Base-by-base conservation (phyloP, 2,113 vertebrate genomes). In the Puntigrus tetrazona region DNA sequence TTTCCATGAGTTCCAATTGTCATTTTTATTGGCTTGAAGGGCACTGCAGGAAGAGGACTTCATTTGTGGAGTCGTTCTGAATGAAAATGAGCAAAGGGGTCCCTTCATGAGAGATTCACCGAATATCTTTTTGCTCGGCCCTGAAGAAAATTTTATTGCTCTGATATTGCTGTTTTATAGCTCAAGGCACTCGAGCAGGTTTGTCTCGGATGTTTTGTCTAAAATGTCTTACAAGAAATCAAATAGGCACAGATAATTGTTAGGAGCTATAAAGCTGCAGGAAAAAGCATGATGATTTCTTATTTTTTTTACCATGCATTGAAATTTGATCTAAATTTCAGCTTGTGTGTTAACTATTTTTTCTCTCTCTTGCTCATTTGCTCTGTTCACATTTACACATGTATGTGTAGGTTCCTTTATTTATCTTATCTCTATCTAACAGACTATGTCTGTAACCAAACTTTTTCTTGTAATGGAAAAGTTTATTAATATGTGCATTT, bases 71-170 rank as follows among this genome's bases (percentile, higher is more conserved):
- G 38, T 73, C 38, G n/a, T 43, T 73, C 38, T 45, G 38, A 45
- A 73, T 73, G 38, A 73, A 72, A 45, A 73, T 43, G 69, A 73
- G 69, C n/a, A 73, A 43, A 5, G n/a, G 9, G n/a, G 41, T 73
- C 38, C 38, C 69, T 25, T 45, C 69, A 73, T 27, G n/a, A 73
- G 41, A 22, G 38, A 73, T 73, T 45, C 22, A 73, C 38, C 43
- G 69, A 73, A 16, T 43, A 73, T 73, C 22, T 25, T 43, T 25
- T 73, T 73, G 11, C 38, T 73, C 36, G 13, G 22, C 6, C 22
- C 22, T 72, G 22, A 25, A 25, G 69, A 72, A 73, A 25, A 73
- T 25, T 7, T 7, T 43, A 73, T 73, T 73, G 69, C 69, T 72
- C 22, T 7, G n/a, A 73, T 73, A 45, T 45, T 72, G 69, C 69